A percentile compares a stretch with the other conserved stretches of the same genome.
Evolutionary conservation across 2,113 vertebrate genomes (phyloP).

Genomic region (Pelobates fuscus): DNA sequence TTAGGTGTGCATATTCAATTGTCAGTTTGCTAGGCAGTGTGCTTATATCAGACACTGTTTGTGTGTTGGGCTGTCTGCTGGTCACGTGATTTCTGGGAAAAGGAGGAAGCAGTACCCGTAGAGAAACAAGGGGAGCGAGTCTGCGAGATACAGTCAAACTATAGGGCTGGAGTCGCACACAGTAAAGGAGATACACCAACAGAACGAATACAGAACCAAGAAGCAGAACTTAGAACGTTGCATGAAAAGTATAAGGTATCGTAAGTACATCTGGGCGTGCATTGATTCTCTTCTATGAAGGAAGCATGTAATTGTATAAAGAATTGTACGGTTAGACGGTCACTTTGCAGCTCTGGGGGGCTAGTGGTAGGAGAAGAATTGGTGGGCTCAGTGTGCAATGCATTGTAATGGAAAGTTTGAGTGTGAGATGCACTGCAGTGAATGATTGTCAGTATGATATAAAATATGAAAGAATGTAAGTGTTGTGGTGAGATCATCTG

Average conservation of each 20-base stretch:
- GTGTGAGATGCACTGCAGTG: too few relatives aligned
- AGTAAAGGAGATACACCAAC: not conserved
- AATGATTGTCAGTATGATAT: too few relatives aligned
- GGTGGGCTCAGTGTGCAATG: too few relatives aligned
- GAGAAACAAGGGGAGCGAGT: constrained; percentile 29
- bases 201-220: not conserved
- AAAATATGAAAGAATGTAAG: too few relatives aligned
- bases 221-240: not conserved
- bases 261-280: not conserved
- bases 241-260: not conserved
- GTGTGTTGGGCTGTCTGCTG: constrained; percentile 10
- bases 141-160: constrained; percentile 23
- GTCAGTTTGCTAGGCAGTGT: not conserved
- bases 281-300: not conserved
- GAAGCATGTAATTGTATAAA: not conserved
- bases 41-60: not conserved
- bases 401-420: too few relatives aligned
- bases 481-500: too few relatives aligned
- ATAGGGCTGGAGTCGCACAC: not conserved
- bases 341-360: not conserved
- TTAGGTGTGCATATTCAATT: not conserved
- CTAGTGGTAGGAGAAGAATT: not conserved
- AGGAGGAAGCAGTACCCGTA: constrained; percentile 47
- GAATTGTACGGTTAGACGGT: too few relatives aligned
- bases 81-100: constrained; percentile 83